A percentile compares a stretch with the other conserved stretches of the same genome.
Evolutionary conservation across 2,797 vertebrate genomes (phyloP).

Genomic region (Scarus forsteni): DNA sequence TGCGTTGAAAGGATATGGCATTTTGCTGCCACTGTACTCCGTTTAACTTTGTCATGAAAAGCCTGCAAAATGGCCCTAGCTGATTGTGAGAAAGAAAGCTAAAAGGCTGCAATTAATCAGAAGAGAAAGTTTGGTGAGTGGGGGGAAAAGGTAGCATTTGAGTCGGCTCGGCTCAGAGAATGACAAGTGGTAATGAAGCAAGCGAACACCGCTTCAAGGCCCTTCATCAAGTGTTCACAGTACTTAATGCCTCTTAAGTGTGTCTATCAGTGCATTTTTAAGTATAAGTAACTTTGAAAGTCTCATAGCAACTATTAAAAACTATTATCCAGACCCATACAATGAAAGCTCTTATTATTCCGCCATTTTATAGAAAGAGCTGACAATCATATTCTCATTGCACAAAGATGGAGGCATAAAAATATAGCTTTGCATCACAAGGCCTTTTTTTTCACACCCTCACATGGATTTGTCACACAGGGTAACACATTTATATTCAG

Average conservation of each 20-base stretch:
- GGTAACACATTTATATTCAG: neutral
- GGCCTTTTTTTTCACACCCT: constrained; percentile 17
- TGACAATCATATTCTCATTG: constrained; percentile 40
- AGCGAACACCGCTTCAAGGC: constrained; percentile 40
- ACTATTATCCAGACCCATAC: constrained; percentile 29
- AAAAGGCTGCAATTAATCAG: constrained; percentile 76
- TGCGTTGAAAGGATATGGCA: constrained; percentile 74
- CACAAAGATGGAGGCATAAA: neutral
- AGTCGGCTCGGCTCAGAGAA: constrained; percentile 35
- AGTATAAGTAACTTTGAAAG: constrained; percentile 34
- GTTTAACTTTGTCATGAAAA: constrained; percentile 68
- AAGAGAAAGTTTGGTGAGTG: constrained; percentile 38
- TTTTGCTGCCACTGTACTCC: constrained; percentile 74
- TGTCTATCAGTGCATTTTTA: constrained; percentile 44
- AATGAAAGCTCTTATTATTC: constrained; percentile 35
- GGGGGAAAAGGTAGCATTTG: constrained; percentile 12
- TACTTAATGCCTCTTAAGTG: constrained; percentile 44
- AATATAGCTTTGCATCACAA: neutral
- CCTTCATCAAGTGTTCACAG: constrained; percentile 42
- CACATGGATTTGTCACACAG: constrained; percentile 10
- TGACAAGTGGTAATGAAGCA: constrained; percentile 63
- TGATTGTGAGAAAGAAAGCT: constrained; percentile 60
- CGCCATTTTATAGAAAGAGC: constrained; percentile 39
- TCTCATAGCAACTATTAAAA: constrained; percentile 15
- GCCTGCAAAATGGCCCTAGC: constrained; percentile 55